A percentile compares a stretch with the other conserved stretches of the same genome.
Conservation (phyloP, 2,113 vertebrate genomes). For the Grus americana region DNA sequence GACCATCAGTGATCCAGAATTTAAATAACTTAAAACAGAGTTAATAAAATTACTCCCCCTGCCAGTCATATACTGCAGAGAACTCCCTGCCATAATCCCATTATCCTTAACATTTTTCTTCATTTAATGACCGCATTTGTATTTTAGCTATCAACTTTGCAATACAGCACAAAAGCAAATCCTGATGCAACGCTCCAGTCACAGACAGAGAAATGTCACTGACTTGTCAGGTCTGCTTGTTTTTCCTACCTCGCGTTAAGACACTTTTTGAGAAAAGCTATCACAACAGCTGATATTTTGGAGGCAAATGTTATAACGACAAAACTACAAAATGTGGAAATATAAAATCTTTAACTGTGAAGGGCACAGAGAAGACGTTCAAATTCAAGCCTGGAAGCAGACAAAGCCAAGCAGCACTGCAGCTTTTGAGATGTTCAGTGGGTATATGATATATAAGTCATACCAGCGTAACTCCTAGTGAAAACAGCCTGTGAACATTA, state of each 20-base stretch:
- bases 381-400: neutral
- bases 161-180: neutral
- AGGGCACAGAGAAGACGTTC: neutral
- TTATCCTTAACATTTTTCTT: neutral
- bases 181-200: neutral
- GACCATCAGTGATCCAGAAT: neutral
- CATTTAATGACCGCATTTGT: neutral
- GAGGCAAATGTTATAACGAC: neutral
- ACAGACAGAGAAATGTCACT: conserved; percentile 18
- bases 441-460: neutral
- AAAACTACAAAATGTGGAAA: neutral
- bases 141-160: neutral
- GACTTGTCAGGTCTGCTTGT: neutral
- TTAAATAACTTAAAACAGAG: neutral
- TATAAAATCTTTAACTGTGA: neutral
- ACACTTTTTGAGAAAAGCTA: neutral
- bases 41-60: neutral
- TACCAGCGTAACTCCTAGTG: neutral
- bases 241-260: neutral
- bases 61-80: neutral
- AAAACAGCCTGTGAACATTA: neutral
- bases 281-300: neutral
- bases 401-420: neutral
- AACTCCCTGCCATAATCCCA: neutral
- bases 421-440: neutral